phyloP scores from a whole-genome alignment of 1,140 invertebrate species.

The Coptotermes formosanus region DNA sequence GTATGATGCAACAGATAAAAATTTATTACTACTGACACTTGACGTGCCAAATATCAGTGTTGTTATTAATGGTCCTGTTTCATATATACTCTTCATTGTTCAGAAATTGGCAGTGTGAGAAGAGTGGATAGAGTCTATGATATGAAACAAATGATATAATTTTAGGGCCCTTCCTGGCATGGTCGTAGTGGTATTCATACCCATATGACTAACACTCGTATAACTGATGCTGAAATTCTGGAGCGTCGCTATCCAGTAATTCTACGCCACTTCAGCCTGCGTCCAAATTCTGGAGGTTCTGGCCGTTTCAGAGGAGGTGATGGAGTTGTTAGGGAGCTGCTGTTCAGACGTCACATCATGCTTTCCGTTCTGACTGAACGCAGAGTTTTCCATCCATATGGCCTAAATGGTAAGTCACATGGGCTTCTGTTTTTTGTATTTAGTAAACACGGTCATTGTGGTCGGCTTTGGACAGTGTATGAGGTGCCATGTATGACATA shows the following conservation, averaged over 20 bases:
- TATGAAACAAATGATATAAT: background rate
- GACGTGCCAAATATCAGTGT: too few species aligned
- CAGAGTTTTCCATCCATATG: constrained; percentile 88
- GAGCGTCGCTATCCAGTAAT: constrained; percentile 94
- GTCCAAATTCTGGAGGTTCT: constrained; percentile 75
- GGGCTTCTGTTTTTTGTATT: constrained; percentile 23
- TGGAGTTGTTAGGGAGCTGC: constrained; percentile 84
- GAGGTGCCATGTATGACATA: too few species aligned
- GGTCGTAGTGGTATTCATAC: constrained; percentile 91
- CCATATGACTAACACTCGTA: constrained; percentile 99
- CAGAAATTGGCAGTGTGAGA: too few species aligned
- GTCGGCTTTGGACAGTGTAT: too few species aligned
- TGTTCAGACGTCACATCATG: constrained; percentile 81
- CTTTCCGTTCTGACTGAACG: constrained; percentile 94
- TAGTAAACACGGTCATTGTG: too few species aligned
- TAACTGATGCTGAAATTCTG: constrained; percentile 97
- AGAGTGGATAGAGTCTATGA: too few species aligned
- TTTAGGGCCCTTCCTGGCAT: constrained; percentile 83
- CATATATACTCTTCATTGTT: too few species aligned
- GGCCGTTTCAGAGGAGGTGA: constrained; percentile 82
- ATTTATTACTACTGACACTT: too few species aligned
- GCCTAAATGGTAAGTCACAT: constrained; percentile 67
- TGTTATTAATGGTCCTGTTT: too few species aligned
- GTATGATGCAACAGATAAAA: too few species aligned
- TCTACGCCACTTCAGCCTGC: constrained; percentile 79